These are phyloP conservation scores for Acestrorhynchus altus DNA, from an alignment of 2,797 vertebrate genomes.

Conservation along the genomic window DNA sequence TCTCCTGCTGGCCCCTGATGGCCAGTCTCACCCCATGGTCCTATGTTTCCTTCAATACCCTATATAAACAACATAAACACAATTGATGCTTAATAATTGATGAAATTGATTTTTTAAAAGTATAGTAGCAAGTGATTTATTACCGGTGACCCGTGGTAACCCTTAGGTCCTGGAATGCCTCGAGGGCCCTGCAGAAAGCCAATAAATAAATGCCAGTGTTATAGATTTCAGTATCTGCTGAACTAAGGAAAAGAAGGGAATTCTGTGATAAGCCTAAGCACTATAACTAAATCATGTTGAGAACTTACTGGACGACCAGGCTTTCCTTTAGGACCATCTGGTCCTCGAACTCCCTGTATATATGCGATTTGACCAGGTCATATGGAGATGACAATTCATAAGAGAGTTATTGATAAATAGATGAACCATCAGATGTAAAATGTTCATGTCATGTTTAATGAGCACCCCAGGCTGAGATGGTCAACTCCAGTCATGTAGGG, in stretches of 20 bases:
- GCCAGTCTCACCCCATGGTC: constrained; percentile 74
- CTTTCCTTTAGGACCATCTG: constrained; percentile 69
- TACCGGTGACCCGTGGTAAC: constrained; percentile 75
- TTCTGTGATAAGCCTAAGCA: not conserved
- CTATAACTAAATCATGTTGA: not conserved
- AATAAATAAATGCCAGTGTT: not conserved
- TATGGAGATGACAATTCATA: too few relatives aligned
- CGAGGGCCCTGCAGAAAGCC: constrained; percentile 68
- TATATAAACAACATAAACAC: constrained; percentile 48
- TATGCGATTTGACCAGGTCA: too few relatives aligned
- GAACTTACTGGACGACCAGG: constrained; percentile 70
- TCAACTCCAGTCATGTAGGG: not conserved
- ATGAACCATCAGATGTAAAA: not conserved
- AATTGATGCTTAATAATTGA: not conserved
- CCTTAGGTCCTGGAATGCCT: constrained; percentile 71
- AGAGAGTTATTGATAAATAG: not conserved
- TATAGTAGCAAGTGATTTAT: constrained; percentile 49
- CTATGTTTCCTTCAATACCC: constrained; percentile 78
- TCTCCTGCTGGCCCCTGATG: constrained; percentile 68
- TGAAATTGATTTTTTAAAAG: not conserved
- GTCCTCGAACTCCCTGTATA: constrained; percentile 74
- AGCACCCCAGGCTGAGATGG: not conserved
- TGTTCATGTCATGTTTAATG: too few relatives aligned
- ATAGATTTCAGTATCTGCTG: not conserved
- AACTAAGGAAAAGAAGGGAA: not conserved